Evolutionary conservation across 1,140 invertebrate genomes (phyloP).

Genomic region (Marisa cornuarietis): DNA sequence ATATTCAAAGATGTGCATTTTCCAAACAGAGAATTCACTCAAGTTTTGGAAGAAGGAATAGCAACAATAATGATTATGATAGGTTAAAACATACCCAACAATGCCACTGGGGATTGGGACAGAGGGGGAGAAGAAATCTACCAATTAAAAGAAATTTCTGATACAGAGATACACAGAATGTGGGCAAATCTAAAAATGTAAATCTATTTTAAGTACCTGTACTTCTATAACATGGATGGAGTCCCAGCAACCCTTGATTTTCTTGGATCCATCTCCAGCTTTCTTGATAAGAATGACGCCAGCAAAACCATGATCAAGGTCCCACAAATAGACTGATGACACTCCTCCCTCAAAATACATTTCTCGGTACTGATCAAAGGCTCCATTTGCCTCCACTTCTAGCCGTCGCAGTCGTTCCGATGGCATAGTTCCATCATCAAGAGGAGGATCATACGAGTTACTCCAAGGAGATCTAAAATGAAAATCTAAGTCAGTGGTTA

Average conservation of each 20-base stretch:
- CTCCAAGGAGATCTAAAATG: conserved; percentile 94
- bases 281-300: conserved; percentile 99
- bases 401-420: conserved; percentile 94
- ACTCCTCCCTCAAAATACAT: conserved; percentile 99
- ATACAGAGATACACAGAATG: neutral
- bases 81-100: no score
- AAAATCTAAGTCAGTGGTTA: no score
- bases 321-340: conserved; percentile 99
- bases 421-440: conserved; percentile 98
- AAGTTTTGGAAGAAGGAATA: no score
- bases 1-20: no score
- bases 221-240: conserved; percentile 99
- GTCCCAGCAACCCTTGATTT: conserved; percentile 99
- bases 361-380: conserved; percentile 98
- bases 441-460: conserved; percentile 96
- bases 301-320: conserved; percentile 96
- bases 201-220: conserved; percentile 70
- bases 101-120: no score
- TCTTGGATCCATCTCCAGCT: conserved; percentile 95
- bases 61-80: no score
- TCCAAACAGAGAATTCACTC: no score
- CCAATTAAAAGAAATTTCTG: neutral
- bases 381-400: conserved; percentile 97
- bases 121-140: no score
- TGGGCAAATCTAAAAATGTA: neutral